Evolutionary conservation across 2,888 invertebrate genomes (phyloP).

Genomic region (Eupithecia centaureata): DNA sequence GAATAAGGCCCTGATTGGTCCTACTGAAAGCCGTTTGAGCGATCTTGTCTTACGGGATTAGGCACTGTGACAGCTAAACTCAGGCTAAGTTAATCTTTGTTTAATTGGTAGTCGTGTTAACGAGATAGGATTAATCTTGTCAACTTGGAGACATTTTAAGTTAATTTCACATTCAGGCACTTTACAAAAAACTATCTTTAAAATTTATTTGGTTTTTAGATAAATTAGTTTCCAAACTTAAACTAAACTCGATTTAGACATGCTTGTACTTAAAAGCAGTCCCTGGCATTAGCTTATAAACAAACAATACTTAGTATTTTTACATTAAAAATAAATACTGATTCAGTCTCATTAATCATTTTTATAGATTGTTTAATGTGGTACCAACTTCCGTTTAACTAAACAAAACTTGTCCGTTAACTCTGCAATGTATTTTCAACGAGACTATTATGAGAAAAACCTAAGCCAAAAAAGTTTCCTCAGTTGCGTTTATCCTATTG

Average conservation of each 20-base stretch:
- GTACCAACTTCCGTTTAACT: too few relatives aligned
- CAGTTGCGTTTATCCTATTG: too few relatives aligned
- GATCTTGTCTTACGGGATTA: slow-evolving; percentile 46
- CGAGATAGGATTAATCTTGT: slow-evolving; percentile 31
- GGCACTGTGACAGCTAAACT: slow-evolving; percentile 43
- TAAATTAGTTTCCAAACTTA: neutral
- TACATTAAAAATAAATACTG: too few relatives aligned
- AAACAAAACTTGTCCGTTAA: too few relatives aligned
- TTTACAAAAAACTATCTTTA: neutral
- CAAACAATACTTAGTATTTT: too few relatives aligned
- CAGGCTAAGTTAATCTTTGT: slow-evolving; percentile 49
- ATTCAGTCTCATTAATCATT: too few relatives aligned
- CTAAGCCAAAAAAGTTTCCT: too few relatives aligned
- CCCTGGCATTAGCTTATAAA: too few relatives aligned
- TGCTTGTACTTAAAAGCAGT: too few relatives aligned
- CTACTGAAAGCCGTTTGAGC: slow-evolving; percentile 54
- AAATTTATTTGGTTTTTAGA: neutral
- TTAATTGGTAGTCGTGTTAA: slow-evolving; percentile 47
- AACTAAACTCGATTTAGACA: too few relatives aligned
- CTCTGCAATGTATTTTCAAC: too few relatives aligned
- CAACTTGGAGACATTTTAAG: slow-evolving; percentile 12
- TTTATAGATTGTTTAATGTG: too few relatives aligned
- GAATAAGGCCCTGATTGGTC: slow-evolving; percentile 55
- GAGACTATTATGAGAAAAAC: neutral
- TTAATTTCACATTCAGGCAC: neutral